A percentile compares a stretch with the other conserved stretches of the same genome.
Evolutionary conservation across 2,797 vertebrate genomes (phyloP).

Genomic region (Neosalanx taihuensis): DNA sequence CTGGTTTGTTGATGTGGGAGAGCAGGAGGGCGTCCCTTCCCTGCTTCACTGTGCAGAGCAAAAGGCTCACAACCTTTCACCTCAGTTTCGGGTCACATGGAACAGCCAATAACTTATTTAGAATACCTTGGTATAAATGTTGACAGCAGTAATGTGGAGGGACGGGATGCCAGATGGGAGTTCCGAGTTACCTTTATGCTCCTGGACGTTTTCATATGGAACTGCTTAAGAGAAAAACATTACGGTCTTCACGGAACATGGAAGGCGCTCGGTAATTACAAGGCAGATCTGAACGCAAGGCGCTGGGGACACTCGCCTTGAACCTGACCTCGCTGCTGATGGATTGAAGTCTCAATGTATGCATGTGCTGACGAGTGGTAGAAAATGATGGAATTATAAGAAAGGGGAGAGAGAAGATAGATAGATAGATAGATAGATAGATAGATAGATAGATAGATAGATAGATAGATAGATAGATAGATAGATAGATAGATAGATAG

Average conservation of each 20-base stretch:
- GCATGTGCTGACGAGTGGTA: too few species aligned
- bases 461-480: too few species aligned
- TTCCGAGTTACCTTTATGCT: background rate
- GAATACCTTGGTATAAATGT: constrained; percentile 17
- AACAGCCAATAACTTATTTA: constrained; percentile 35
- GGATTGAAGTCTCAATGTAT: background rate
- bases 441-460: too few species aligned
- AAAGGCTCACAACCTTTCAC: constrained; percentile 26
- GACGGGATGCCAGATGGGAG: background rate
- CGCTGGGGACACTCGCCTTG: background rate
- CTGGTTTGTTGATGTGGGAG: constrained; percentile 16
- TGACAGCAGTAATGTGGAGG: constrained; percentile 23
- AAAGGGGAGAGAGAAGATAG: too few species aligned
- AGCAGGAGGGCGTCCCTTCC: background rate
- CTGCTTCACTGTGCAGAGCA: constrained; percentile 3
- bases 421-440: too few species aligned
- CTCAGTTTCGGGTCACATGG: constrained; percentile 27
- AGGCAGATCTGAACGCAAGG: background rate
- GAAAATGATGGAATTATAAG: too few species aligned
- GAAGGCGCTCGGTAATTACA: background rate
- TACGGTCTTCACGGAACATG: background rate
- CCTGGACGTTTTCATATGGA: constrained; percentile 10
- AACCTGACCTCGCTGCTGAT: background rate
- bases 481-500: too few species aligned
- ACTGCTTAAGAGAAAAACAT: constrained; percentile 8